These are phyloP conservation scores for Semotilus atromaculatus DNA, from an alignment of 2,797 vertebrate species.

Conservation along the genomic window DNA sequence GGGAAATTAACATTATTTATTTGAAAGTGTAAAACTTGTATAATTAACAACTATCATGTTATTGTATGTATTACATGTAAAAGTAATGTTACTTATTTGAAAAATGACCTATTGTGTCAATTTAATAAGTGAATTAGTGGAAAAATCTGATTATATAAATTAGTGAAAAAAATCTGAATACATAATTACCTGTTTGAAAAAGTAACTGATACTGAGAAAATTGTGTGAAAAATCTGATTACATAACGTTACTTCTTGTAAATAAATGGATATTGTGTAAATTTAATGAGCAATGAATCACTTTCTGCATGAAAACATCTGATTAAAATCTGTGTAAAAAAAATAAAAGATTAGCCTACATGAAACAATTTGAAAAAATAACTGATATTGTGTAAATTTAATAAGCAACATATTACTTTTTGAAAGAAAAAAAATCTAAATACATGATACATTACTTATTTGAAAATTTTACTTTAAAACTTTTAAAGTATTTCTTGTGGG, in stretches of 20 bases:
- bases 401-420: not conserved
- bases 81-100: not conserved
- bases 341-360: too few relatives aligned
- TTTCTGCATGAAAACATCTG: not conserved
- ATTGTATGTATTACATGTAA: not conserved
- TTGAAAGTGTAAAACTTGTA: not conserved
- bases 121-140: not conserved
- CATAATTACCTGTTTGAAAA: not conserved
- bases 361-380: too few relatives aligned
- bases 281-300: not conserved
- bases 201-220: not conserved
- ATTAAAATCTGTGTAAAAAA: not conserved
- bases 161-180: too few relatives aligned
- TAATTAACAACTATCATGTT: not conserved
- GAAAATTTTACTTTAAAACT: not conserved
- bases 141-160: not conserved
- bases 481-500: not conserved
- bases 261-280: not conserved
- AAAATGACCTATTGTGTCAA: not conserved
- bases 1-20: not conserved
- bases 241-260: not conserved
- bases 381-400: not conserved
- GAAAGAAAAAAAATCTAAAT: not conserved
- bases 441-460: too few relatives aligned
- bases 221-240: not conserved